Percentiles rank a stretch among this genome's conserved stretches.
Evolutionary conservation across 1,140 invertebrate species (phyloP).

Genomic region (Sycophaga agraensis): DNA sequence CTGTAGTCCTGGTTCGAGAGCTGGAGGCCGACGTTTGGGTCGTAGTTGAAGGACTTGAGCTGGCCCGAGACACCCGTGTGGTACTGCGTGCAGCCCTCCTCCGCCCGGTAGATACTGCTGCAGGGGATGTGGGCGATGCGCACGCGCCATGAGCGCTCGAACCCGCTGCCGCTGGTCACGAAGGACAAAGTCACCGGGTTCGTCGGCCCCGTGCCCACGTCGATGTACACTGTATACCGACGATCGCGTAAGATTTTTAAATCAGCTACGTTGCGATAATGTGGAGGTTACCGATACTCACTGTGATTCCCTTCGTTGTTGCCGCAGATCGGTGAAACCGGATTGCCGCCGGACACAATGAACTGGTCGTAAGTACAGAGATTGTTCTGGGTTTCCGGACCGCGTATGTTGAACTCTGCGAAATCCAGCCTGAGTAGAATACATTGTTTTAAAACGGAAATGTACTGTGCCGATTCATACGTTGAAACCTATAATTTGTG

Average conservation of each 20-base stretch:
- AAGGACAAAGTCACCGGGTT: conserved; percentile 77
- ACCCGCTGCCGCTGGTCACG: conserved; percentile 74
- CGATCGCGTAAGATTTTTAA: neutral
- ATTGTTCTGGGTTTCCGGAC: conserved; percentile 73
- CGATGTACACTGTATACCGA: conserved; percentile 72
- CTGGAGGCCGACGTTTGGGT: conserved; percentile 72
- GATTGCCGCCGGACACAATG: conserved; percentile 78
- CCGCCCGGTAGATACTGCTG: conserved; percentile 73
- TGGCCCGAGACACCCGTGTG: conserved; percentile 77
- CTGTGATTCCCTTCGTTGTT: conserved; percentile 81
- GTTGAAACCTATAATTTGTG: too few relatives aligned
- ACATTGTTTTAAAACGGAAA: neutral
- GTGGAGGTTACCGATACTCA: conserved; percentile 55
- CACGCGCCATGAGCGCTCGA: conserved; percentile 78
- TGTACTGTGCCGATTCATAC: too few relatives aligned
- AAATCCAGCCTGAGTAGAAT: conserved; percentile 69
- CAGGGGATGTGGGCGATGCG: conserved; percentile 78
- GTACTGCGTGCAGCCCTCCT: conserved; percentile 82
- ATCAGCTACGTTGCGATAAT: too few relatives aligned
- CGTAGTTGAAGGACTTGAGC: conserved; percentile 82
- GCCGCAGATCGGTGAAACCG: conserved; percentile 79
- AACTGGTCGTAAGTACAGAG: conserved; percentile 83
- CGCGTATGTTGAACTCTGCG: conserved; percentile 70
- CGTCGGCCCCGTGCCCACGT: conserved; percentile 71
- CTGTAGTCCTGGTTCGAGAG: conserved; percentile 88